Conservation (phyloP, 1,140 invertebrate species). For the Globodera rostochiensis region DNA sequence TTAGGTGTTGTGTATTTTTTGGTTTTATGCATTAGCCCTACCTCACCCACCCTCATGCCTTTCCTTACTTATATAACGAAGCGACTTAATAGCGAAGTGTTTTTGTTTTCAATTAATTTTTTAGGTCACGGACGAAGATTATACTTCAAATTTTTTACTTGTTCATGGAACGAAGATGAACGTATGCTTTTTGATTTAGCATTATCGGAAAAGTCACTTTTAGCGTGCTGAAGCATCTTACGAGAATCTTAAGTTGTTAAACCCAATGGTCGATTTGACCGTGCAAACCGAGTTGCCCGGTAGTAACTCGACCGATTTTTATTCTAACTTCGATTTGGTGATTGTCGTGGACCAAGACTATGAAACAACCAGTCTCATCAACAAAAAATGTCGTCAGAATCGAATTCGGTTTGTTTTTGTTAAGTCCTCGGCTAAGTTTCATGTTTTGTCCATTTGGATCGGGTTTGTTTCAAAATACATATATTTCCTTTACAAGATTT, state of each 20-base stretch:
- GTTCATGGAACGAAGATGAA: constrained; percentile 4
- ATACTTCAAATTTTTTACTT: constrained; percentile 29
- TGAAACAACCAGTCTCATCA: constrained; percentile 76
- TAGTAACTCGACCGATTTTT: constrained; percentile 74
- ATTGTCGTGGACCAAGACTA: constrained; percentile 78
- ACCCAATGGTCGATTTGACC: constrained; percentile 85
- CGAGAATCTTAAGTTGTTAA: constrained; percentile 78
- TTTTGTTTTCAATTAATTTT: constrained; percentile 15
- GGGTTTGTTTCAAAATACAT: constrained; percentile 17
- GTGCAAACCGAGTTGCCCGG: constrained; percentile 74
- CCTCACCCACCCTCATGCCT: background rate
- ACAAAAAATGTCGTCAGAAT: constrained; percentile 78
- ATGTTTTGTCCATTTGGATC: no score
- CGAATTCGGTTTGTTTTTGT: constrained; percentile 76
- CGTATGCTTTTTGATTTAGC: constrained; percentile 72
- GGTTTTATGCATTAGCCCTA: no score
- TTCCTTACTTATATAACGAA: background rate
- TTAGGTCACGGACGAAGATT: constrained; percentile 23
- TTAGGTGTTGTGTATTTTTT: no score
- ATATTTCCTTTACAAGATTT: constrained; percentile 47
- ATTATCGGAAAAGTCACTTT: constrained; percentile 70
- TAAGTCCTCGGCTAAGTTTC: background rate
- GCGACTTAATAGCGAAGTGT: background rate
- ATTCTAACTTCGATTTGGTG: constrained; percentile 81
- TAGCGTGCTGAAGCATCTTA: constrained; percentile 82